Conservation (phyloP, 2,113 vertebrate species). For the Xiphophorus hellerii region DNA sequence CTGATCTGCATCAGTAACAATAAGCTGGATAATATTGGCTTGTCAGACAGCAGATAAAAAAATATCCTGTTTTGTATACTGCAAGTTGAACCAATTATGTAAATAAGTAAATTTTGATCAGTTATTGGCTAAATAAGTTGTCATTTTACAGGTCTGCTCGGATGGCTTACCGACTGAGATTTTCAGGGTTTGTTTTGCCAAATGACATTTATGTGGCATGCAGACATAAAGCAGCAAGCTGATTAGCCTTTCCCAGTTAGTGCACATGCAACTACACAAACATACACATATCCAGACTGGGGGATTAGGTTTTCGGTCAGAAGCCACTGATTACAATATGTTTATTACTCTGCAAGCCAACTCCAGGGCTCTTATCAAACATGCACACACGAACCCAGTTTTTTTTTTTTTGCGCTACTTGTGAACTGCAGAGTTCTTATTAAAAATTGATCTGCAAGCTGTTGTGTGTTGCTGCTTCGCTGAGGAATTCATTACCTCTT, state of each 20-base stretch:
- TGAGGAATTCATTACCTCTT: constrained; percentile 81
- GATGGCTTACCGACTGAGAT: neutral
- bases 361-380: constrained; percentile 73
- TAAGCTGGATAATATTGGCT: neutral
- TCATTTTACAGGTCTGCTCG: neutral
- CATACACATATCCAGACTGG: constrained; percentile 28
- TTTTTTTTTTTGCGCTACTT: constrained; percentile 51
- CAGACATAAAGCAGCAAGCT: constrained; percentile 13
- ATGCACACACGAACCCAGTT: constrained; percentile 40
- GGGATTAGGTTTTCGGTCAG: constrained; percentile 66
- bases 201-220: constrained; percentile 5
- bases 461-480: constrained; percentile 76
- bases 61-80: neutral
- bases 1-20: neutral
- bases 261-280: constrained; percentile 16
- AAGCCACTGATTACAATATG: constrained; percentile 79
- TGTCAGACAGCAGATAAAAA: neutral
- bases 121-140: neutral
- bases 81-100: neutral
- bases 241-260: constrained; percentile 25
- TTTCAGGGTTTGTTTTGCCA: constrained; percentile 13
- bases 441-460: constrained; percentile 85
- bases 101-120: neutral
- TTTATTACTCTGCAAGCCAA: constrained; percentile 72
- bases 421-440: constrained; percentile 78